Evolutionary conservation across 92 coral and sea anemone species (phyloP), one percentile per base, ranked within the genome.

Genomic region (Hydrozoanthus gracilis): DNA sequence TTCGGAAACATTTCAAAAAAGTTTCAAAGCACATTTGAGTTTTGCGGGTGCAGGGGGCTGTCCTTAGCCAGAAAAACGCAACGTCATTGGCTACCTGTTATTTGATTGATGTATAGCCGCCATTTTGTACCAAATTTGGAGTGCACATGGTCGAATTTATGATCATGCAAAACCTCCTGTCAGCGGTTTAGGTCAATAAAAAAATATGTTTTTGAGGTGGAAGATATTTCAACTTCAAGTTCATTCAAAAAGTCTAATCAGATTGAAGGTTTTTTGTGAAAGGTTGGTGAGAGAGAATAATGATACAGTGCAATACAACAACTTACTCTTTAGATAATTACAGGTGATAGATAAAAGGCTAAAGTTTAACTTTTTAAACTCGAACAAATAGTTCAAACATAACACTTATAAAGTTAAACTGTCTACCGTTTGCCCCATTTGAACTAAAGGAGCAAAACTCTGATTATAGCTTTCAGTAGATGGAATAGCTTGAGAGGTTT

Each of bases 1-100:
- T 83, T 45, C 87, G 62, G 71, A 78, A 84, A 68, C 89, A 76
- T 77, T 77, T 88, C 87, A 72, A 84, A 73, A 83, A 88, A 91
- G 87, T 82, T 87, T 77, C 58, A 83, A 56, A 73, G 77, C 87
- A 86, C 91, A 89, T 88, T 95, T 92, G 93, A 93, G 94, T 93
- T 94, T 92, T 92, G 95, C 95, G 98, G 95, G 93, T 82, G 90
- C 73, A 89, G 82, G 79, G 95, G 95, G 94, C 77, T 83, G 98
- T 91, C 98, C 88, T 88, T 90, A 86, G 88, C 51, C 7, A 85
- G 54, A 91, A 92, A 89, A 89, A 75, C 78, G 90, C 71, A 89
- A 16, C 90, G 86, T 87, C 84, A 96, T 96, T 96, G 99, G 99
- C 70, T 80, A 69, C 83, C 55, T 87, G 55, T 51, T 55, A 54